phyloP scores from a whole-genome alignment of 2,888 invertebrate genomes.

The Eupsilia transversa region DNA sequence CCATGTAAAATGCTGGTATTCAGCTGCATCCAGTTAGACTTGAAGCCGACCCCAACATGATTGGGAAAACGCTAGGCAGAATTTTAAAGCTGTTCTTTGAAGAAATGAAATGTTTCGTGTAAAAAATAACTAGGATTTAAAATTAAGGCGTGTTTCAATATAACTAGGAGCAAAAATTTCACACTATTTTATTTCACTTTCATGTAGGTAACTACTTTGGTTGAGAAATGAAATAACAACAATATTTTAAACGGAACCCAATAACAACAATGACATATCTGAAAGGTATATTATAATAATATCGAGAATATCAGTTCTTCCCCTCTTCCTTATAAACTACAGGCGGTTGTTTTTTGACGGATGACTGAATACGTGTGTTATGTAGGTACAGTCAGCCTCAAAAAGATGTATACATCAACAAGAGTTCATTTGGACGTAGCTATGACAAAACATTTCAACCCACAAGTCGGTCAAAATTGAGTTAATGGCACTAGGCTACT shows the following conservation, averaged over 20 bases:
- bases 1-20: too few species aligned
- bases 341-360: conserved; percentile 85
- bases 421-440: too few species aligned
- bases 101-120: neutral
- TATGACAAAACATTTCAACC: too few species aligned
- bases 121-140: neutral
- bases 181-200: neutral
- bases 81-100: too few species aligned
- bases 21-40: too few species aligned
- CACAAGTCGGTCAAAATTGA: too few species aligned
- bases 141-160: neutral
- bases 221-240: neutral
- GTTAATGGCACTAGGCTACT: too few species aligned
- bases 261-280: neutral
- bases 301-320: conserved; percentile 61
- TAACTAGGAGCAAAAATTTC: neutral
- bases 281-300: conserved; percentile 53
- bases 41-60: too few species aligned
- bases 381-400: neutral
- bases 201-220: neutral
- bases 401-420: too few species aligned
- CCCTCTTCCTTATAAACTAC: conserved; percentile 77
- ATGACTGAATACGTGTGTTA: conserved; percentile 75
- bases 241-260: conserved; percentile 53
- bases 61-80: too few species aligned